phyloP scores from a whole-genome alignment of 53 echinoderm and acorn worm species.

The Apostichopus leukothele region DNA sequence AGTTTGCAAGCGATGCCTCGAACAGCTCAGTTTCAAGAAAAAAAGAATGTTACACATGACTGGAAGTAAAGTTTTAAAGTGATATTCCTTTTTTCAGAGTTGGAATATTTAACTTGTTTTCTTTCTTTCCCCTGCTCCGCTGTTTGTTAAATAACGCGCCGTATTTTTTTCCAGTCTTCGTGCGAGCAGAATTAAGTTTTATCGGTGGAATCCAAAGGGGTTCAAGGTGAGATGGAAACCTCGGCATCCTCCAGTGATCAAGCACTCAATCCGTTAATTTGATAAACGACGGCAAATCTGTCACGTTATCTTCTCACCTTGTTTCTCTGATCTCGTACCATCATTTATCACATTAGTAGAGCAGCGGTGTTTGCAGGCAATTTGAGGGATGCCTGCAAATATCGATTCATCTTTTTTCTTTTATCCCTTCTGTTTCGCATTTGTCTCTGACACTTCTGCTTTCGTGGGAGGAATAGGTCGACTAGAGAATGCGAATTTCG shows the following conservation, averaged over 20 bases:
- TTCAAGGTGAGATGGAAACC: background rate
- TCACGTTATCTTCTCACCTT: background rate
- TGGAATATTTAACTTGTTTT: no score
- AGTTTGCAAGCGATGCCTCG: no score
- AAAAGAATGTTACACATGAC: no score
- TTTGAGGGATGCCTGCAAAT: background rate
- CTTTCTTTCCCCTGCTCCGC: no score
- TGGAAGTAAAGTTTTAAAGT: no score
- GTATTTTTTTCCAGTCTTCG: background rate
- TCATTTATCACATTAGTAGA: background rate
- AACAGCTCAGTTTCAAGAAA: no score
- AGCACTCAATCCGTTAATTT: background rate
- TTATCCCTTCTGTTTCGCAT: background rate
- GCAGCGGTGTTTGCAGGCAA: background rate
- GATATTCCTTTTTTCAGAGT: no score
- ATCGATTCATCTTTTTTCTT: background rate
- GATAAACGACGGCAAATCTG: background rate
- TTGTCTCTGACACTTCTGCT: background rate
- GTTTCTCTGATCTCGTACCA: background rate
- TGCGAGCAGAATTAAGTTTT: background rate
- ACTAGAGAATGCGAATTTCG: no score
- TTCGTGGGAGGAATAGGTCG: background rate
- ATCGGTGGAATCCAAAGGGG: background rate
- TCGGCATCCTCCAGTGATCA: background rate
- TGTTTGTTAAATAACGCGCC: no score